A percentile compares a stretch with the other conserved stretches of the same genome.
Conservation (phyloP, 2,113 vertebrate genomes). For the Chauna torquata region DNA sequence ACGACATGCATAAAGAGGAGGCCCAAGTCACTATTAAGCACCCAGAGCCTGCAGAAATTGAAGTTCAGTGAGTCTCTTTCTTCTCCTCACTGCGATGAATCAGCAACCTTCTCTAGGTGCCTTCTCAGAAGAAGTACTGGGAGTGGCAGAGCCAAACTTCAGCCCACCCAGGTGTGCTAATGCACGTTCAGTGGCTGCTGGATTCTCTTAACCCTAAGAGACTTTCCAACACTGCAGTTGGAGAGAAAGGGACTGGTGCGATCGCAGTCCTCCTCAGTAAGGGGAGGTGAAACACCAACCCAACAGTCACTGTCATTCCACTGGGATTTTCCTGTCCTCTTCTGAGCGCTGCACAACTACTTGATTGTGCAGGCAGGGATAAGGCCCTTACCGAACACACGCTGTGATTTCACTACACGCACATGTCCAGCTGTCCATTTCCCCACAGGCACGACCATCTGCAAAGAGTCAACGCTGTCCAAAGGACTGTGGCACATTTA, state of each 20-base stretch:
- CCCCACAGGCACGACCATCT: background rate
- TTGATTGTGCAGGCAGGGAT: background rate
- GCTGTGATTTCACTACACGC: background rate
- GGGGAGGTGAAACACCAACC: background rate
- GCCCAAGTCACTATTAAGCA: background rate
- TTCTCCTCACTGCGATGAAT: background rate
- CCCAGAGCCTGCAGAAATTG: background rate
- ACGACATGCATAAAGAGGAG: background rate
- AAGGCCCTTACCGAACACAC: background rate
- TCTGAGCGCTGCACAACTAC: background rate
- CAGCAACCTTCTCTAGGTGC: background rate
- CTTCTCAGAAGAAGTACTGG: background rate
- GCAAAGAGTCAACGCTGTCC: background rate
- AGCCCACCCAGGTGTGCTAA: background rate
- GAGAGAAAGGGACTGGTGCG: background rate
- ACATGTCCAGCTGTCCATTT: background rate
- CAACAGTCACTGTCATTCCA: background rate
- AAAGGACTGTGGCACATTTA: background rate
- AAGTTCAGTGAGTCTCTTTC: background rate
- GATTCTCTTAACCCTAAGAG: background rate
- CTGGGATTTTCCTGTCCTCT: background rate
- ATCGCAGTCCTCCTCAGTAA: background rate
- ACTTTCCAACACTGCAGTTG: background rate
- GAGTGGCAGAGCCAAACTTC: background rate
- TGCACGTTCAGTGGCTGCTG: background rate